These are phyloP conservation scores for Parotocinclus haroldoi DNA, from an alignment of 2,797 vertebrate genomes.

Conservation along the genomic window DNA sequence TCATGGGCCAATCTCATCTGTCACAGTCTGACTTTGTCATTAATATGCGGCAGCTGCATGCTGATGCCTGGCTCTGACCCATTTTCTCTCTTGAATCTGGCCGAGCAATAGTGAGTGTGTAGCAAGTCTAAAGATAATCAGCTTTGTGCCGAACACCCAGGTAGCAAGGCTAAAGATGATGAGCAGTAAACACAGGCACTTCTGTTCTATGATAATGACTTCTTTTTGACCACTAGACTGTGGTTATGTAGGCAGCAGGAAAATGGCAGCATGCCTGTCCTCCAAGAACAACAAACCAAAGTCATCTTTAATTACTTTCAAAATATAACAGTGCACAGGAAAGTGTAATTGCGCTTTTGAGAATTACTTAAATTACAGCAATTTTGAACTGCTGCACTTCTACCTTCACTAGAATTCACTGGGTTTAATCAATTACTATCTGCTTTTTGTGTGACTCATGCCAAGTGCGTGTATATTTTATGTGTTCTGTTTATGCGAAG, in stretches of 20 bases:
- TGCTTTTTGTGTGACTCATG: no score
- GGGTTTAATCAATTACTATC: no score
- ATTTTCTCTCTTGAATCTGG: slow-evolving; percentile 49
- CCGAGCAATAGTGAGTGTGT: slow-evolving; percentile 32
- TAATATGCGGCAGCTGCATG: slow-evolving; percentile 50
- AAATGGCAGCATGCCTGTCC: slow-evolving; percentile 23
- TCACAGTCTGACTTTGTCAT: slow-evolving; percentile 46
- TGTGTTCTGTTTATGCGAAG: no score
- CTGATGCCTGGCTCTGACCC: slow-evolving; percentile 50
- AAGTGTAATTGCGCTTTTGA: no score
- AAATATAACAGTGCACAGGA: no score
- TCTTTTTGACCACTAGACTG: slow-evolving; percentile 38
- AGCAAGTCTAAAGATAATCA: slow-evolving; percentile 43
- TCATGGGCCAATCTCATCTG: slow-evolving; percentile 45
- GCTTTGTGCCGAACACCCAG: slow-evolving; percentile 41
- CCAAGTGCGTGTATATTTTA: no score
- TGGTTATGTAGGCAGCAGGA: slow-evolving; percentile 43
- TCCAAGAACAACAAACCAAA: slow-evolving; percentile 24
- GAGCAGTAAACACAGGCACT: slow-evolving; percentile 34
- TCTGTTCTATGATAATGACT: slow-evolving; percentile 39
- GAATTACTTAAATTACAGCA: no score
- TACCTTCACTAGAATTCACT: no score
- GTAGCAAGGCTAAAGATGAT: slow-evolving; percentile 31
- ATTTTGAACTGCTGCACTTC: no score
- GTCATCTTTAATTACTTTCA: slow-evolving; percentile 14